Evolutionary conservation across 2,888 invertebrate species (phyloP).

Genomic region (Sphaerophoria taeniata): DNA sequence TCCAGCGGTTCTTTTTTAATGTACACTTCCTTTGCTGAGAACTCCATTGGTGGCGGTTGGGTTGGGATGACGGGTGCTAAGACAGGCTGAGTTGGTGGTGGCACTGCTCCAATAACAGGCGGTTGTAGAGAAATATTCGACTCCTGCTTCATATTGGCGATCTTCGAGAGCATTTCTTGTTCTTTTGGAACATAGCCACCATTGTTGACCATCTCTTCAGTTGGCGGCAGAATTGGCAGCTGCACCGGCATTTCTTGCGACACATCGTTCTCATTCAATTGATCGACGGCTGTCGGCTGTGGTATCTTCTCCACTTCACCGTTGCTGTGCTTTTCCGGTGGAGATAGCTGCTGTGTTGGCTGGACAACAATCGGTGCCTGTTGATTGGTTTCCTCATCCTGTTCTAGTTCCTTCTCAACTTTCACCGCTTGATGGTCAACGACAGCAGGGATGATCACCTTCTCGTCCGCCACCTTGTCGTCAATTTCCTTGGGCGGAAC

Average conservation of each 20-base stretch:
- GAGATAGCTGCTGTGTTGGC: conserved; percentile 50
- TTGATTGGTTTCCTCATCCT: conserved; percentile 82
- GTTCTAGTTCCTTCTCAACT: conserved; percentile 72
- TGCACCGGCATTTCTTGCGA: conserved; percentile 55
- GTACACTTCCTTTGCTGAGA: conserved; percentile 86
- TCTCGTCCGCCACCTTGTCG: conserved; percentile 76
- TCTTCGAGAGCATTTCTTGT: conserved; percentile 82
- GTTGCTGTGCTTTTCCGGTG: conserved; percentile 46
- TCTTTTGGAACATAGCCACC: conserved; percentile 78
- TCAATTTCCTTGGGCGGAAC: conserved; percentile 81
- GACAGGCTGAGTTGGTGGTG: conserved; percentile 80
- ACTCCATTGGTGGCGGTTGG: conserved; percentile 78
- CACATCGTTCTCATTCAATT: conserved; percentile 78
- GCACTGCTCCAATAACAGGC: conserved; percentile 38
- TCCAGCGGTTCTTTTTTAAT: conserved; percentile 83
- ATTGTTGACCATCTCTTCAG: conserved; percentile 78
- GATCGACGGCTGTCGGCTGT: conserved; percentile 77
- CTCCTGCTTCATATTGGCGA: conserved; percentile 83
- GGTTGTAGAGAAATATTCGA: conserved; percentile 75
- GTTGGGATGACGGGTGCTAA: conserved; percentile 69
- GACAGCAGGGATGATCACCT: conserved; percentile 35
- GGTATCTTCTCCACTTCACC: conserved; percentile 63
- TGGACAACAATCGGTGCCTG: conserved; percentile 79
- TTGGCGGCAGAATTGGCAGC: conserved; percentile 43
- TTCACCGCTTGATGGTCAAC: conserved; percentile 75